Evolutionary conservation across 2,888 invertebrate genomes (phyloP).

Genomic region (Cephonodes hylas): DNA sequence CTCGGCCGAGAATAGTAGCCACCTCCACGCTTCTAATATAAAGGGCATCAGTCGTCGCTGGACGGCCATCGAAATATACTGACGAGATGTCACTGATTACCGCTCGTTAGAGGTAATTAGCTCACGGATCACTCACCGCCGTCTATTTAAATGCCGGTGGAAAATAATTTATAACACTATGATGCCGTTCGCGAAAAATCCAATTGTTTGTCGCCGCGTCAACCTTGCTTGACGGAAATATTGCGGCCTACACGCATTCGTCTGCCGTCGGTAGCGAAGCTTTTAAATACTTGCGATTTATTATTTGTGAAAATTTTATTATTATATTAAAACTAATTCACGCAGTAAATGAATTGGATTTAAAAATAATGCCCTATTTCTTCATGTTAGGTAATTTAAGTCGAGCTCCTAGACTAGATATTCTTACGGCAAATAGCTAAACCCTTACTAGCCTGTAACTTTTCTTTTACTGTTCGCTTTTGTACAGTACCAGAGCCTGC

Average conservation of each 20-base stretch:
- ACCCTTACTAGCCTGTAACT: too few relatives aligned
- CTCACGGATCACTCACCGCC: constrained; percentile 71
- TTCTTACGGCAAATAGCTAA: too few relatives aligned
- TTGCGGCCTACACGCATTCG: constrained; percentile 25
- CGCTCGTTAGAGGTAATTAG: constrained; percentile 80
- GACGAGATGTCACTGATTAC: constrained; percentile 67
- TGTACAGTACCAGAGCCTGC: too few relatives aligned
- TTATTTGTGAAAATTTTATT: too few relatives aligned
- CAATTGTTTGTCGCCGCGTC: constrained; percentile 18
- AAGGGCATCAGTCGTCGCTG: constrained; percentile 70
- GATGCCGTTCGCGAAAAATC: constrained; percentile 42
- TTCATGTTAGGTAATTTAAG: too few relatives aligned
- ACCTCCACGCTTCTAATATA: constrained; percentile 65
- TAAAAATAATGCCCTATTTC: too few relatives aligned
- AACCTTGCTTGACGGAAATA: constrained; percentile 18
- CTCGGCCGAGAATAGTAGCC: constrained; percentile 65
- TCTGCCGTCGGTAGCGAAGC: constrained; percentile 12
- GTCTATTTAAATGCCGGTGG: constrained; percentile 63
- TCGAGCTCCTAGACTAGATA: too few relatives aligned
- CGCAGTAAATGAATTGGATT: too few relatives aligned
- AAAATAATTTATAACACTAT: constrained; percentile 58
- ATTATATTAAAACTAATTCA: too few relatives aligned
- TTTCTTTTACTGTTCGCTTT: too few relatives aligned
- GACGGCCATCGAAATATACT: constrained; percentile 66
- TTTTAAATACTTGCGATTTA: too few relatives aligned